Conservation (phyloP, 2,113 vertebrate species). For the Dascyllus trimaculatus region DNA sequence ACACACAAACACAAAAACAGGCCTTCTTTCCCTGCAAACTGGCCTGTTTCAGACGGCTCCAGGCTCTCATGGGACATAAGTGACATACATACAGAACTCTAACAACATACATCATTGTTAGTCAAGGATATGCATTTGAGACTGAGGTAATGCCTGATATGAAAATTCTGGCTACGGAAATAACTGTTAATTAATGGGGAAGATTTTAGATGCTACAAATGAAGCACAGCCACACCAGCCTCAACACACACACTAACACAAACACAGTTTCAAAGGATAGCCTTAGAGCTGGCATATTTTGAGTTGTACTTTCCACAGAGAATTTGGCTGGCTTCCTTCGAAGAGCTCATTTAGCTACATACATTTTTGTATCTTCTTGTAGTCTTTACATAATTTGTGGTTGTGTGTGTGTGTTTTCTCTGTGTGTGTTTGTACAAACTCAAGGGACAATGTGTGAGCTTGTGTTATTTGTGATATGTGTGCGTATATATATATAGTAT, state of each 20-base stretch:
- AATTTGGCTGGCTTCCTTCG: slow-evolving; percentile 27
- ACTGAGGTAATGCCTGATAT: slow-evolving; percentile 40
- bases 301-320: slow-evolving; percentile 17
- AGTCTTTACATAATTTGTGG: background rate
- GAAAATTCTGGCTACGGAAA: slow-evolving; percentile 34
- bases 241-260: background rate
- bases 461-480: background rate
- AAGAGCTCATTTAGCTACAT: slow-evolving; percentile 21
- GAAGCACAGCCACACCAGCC: background rate
- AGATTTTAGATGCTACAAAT: slow-evolving; percentile 24
- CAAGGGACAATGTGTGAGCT: slow-evolving; percentile 2
- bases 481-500: background rate
- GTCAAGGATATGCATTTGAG: slow-evolving; percentile 36
- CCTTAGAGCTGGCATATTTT: slow-evolving; percentile 29
- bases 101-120: slow-evolving; percentile 46
- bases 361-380: slow-evolving; percentile 5
- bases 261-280: slow-evolving; percentile 27
- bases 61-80: slow-evolving; percentile 4
- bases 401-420: background rate
- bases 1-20: slow-evolving; percentile 12
- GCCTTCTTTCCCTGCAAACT: slow-evolving; percentile 13
- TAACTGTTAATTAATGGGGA: slow-evolving; percentile 38
- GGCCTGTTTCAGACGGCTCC: slow-evolving; percentile 37
- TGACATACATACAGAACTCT: slow-evolving; percentile 51
- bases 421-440: background rate